Conservation (phyloP, 2,888 invertebrate species). For the Diloba caeruleocephala region DNA sequence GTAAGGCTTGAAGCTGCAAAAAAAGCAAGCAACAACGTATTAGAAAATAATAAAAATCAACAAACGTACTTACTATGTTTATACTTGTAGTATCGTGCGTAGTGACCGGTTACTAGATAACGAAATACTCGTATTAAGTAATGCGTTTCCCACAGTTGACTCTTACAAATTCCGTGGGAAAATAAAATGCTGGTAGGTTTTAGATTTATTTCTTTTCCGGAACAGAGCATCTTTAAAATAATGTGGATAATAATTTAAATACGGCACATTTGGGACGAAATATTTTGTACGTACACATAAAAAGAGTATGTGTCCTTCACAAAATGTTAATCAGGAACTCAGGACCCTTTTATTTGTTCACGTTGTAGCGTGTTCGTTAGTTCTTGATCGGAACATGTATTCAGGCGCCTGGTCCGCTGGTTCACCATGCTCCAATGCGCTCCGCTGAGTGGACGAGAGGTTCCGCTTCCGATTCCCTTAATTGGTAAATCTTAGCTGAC, state of each 20-base stretch:
- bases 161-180: conserved; percentile 51
- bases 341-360: conserved; percentile 48
- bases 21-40: neutral
- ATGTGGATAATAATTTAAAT: conserved; percentile 41
- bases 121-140: conserved; percentile 35
- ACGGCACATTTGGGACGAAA: conserved; percentile 36
- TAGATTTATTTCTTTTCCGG: conserved; percentile 48
- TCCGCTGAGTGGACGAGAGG: conserved; percentile 77
- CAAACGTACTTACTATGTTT: no score
- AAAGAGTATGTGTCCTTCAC: conserved; percentile 19
- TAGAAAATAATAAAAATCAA: no score
- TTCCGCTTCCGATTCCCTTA: conserved; percentile 83
- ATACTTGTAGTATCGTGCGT: conserved; percentile 11
- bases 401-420: conserved; percentile 4
- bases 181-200: conserved; percentile 40
- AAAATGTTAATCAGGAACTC: conserved; percentile 42
- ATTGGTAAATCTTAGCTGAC: conserved; percentile 88
- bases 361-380: conserved; percentile 30
- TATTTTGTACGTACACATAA: conserved; percentile 22
- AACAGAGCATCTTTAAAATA: conserved; percentile 38
- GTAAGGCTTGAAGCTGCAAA: neutral
- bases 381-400: conserved; percentile 32
- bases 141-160: conserved; percentile 48
- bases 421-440: conserved; percentile 32
- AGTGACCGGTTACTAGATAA: conserved; percentile 24